A percentile compares a stretch with the other conserved stretches of the same genome.
phyloP scores from a whole-genome alignment of 92 coral and sea anemone species.

The Blastomussa wellsi region DNA sequence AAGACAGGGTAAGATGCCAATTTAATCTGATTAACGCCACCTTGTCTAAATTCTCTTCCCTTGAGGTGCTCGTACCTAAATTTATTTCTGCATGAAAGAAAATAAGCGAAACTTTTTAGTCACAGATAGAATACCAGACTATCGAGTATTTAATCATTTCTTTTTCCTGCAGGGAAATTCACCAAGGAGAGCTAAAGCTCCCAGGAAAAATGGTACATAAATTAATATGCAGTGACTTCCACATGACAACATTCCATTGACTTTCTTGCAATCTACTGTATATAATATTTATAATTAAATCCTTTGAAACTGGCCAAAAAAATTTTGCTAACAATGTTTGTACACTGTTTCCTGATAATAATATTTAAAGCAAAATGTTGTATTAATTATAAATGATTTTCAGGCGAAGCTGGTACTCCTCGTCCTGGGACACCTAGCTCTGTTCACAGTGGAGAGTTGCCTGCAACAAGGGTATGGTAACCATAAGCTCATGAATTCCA shows the following conservation, averaged over 20 bases:
- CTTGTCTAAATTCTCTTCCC: not conserved
- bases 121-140: not conserved
- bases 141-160: not conserved
- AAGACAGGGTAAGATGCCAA: slow-evolving; percentile 65
- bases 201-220: slow-evolving; percentile 77
- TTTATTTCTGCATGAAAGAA: not conserved
- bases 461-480: slow-evolving; percentile 81
- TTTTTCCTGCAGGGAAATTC: slow-evolving; percentile 78
- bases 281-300: no score
- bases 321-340: no score
- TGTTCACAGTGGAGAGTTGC: slow-evolving; percentile 89
- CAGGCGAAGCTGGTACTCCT: slow-evolving; percentile 93
- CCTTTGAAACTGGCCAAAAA: no score
- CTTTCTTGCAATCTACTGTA: no score
- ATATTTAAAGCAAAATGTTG: not conserved
- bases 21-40: not conserved
- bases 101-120: not conserved
- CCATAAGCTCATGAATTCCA: no score
- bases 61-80: not conserved
- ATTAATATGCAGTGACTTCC: not conserved
- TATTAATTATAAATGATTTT: not conserved
- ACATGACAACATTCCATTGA: no score
- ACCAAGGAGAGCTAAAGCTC: slow-evolving; percentile 91
- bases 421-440: slow-evolving; percentile 98
- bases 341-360: not conserved